Conservation (phyloP, 2,797 vertebrate species). For the Rhabdomys pumilio region DNA sequence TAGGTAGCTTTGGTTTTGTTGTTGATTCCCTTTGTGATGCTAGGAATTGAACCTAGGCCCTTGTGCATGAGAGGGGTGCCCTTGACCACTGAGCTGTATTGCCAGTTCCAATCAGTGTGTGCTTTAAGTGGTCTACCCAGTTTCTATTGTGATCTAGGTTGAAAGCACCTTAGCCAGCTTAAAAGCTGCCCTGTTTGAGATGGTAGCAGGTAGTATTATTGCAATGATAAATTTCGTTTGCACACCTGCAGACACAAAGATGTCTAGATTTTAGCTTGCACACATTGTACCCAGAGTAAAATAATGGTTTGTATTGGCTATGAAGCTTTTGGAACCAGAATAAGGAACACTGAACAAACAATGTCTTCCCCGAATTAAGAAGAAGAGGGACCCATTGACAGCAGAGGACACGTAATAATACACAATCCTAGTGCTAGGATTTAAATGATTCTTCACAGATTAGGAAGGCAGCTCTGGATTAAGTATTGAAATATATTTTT, state of each 20-base stretch:
- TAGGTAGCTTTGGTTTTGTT: neutral
- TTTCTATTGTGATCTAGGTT: neutral
- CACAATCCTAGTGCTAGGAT: neutral
- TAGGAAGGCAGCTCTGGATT: slow-evolving; percentile 37
- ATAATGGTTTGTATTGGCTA: neutral
- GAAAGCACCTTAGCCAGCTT: neutral
- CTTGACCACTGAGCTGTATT: neutral
- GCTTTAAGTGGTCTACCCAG: neutral
- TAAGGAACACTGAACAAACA: neutral
- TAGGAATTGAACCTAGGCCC: neutral
- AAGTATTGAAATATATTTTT: slow-evolving; percentile 43
- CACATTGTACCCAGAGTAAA: slow-evolving; percentile 36
- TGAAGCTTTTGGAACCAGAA: neutral
- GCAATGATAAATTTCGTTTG: slow-evolving; percentile 23
- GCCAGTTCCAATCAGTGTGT: neutral
- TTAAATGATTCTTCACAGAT: slow-evolving; percentile 4
- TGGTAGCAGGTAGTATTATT: neutral
- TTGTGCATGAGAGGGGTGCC: neutral
- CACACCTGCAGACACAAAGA: neutral
- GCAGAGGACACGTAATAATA: neutral
- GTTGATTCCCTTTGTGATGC: neutral
- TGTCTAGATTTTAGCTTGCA: slow-evolving; percentile 42
- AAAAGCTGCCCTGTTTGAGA: neutral
- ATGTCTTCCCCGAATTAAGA: neutral
- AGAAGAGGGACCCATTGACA: neutral